Percentiles rank a stretch among this genome's conserved stretches.
Evolutionary conservation across 2,113 vertebrate genomes (phyloP).

Genomic region (Amia ocellicauda): DNA sequence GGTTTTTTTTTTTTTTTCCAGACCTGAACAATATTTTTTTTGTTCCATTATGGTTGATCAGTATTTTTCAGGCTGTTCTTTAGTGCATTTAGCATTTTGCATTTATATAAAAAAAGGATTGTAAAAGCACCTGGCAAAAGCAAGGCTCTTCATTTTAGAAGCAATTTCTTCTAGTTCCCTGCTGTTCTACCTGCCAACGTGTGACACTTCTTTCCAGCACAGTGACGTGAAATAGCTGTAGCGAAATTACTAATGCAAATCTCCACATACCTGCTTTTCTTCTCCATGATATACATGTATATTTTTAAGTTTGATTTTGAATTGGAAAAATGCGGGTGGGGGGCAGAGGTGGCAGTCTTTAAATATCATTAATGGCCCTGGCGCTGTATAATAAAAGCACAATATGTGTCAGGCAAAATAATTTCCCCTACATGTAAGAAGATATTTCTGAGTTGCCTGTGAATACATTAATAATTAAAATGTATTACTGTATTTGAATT

Average conservation of each 20-base stretch:
- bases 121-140: conserved; percentile 23
- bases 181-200: conserved; percentile 48
- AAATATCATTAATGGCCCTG: conserved; percentile 57
- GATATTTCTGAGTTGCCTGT: conserved; percentile 5
- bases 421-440: background rate
- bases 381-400: conserved; percentile 49
- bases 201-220: conserved; percentile 46
- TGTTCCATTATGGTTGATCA: conserved; percentile 10
- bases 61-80: conserved; percentile 14
- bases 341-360: conserved; percentile 45
- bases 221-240: conserved; percentile 47
- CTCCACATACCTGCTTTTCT: background rate
- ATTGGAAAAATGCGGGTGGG: conserved; percentile 53
- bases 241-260: conserved; percentile 50
- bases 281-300: conserved; percentile 9
- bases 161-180: conserved; percentile 40
- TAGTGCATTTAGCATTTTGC: conserved; percentile 21
- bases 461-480: conserved; percentile 64
- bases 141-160: conserved; percentile 38
- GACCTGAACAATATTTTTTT: no score
- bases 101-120: conserved; percentile 4
- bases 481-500: conserved; percentile 52
- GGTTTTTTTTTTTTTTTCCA: no score
- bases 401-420: conserved; percentile 26
- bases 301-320: conserved; percentile 48